Evolutionary conservation across 2,113 vertebrate genomes (phyloP).

Genomic region (Melanostigma gelatinosum): DNA sequence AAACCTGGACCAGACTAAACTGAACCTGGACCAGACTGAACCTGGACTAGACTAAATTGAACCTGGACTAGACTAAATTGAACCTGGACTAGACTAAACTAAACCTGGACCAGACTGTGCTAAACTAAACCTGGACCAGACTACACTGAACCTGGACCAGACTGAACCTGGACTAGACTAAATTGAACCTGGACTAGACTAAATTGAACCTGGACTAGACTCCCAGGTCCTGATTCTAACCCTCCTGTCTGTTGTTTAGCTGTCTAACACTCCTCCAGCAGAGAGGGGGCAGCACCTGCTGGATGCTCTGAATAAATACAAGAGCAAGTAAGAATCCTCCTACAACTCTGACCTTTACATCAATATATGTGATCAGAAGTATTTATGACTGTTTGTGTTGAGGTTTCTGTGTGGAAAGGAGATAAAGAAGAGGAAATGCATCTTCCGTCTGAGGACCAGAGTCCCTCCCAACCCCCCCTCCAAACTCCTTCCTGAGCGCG

Average conservation of each 20-base stretch:
- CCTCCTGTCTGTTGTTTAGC: slow-evolving; percentile 71
- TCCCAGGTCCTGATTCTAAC: background rate
- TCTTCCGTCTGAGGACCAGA: slow-evolving; percentile 92
- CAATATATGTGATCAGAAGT: background rate
- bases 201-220: background rate
- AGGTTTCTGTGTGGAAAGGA: slow-evolving; percentile 98
- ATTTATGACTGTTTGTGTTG: background rate
- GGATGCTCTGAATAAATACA: slow-evolving; percentile 95
- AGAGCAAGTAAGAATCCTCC: slow-evolving; percentile 89
- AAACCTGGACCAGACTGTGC: background rate
- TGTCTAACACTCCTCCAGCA: slow-evolving; percentile 87
- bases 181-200: background rate
- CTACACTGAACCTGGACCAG: background rate
- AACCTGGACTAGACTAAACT: too few relatives aligned
- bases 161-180: background rate
- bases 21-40: background rate
- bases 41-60: background rate
- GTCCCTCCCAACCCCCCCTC: slow-evolving; percentile 93
- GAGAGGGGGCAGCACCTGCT: slow-evolving; percentile 91
- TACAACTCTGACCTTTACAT: background rate
- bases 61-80: too few relatives aligned
- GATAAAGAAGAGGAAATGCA: slow-evolving; percentile 98
- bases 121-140: background rate
- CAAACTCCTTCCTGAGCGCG: slow-evolving; percentile 90
- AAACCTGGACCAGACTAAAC: too few relatives aligned